Conservation (phyloP, 2,113 vertebrate species). For the Mustela nigripes region DNA sequence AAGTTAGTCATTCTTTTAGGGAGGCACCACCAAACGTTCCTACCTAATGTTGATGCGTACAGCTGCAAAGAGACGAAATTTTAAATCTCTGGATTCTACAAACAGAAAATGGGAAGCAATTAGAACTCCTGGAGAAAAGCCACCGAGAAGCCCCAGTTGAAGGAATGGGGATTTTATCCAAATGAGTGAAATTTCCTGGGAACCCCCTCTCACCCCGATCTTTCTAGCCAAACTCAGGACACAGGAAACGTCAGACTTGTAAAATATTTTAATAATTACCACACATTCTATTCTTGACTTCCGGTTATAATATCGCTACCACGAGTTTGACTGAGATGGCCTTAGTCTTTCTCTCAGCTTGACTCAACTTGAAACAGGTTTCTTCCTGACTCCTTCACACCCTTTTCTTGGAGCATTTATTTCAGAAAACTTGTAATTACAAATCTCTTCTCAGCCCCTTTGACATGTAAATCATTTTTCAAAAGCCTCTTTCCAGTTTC, state of each 20-base stretch:
- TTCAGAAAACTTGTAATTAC: background rate
- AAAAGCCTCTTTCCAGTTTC: background rate
- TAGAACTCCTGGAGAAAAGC: background rate
- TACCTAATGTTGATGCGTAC: background rate
- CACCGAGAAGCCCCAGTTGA: background rate
- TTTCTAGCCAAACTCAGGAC: background rate
- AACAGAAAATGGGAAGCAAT: background rate
- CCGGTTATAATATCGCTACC: background rate
- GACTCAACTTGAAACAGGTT: background rate
- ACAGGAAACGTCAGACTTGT: background rate
- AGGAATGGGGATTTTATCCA: background rate
- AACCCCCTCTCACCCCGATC: background rate
- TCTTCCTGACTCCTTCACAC: background rate
- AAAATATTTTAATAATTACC: background rate
- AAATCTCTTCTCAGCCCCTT: background rate
- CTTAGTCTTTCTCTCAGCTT: background rate
- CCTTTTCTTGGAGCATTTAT: background rate
- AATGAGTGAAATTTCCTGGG: background rate
- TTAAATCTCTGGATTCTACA: background rate
- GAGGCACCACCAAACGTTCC: background rate
- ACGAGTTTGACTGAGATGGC: rapidly evolving
- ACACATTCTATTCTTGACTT: background rate
- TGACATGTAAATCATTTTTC: background rate
- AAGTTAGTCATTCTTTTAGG: background rate
- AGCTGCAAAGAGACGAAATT: background rate